Evolutionary conservation across 2,113 vertebrate species (phyloP).

Genomic region (Leucopternis melanops): DNA sequence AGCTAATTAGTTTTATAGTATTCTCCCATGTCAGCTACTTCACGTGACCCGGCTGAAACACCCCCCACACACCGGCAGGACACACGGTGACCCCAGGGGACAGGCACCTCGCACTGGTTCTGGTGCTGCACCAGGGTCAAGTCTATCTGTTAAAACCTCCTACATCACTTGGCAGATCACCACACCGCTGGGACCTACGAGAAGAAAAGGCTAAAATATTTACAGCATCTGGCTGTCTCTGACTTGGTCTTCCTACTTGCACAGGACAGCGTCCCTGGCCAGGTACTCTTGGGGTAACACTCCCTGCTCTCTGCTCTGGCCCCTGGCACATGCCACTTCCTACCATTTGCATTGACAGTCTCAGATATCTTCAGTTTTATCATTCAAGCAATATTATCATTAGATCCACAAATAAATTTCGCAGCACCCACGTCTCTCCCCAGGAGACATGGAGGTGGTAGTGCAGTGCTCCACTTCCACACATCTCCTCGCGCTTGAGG

Average conservation of each 20-base stretch:
- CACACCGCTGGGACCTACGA: accelerated
- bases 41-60: accelerated
- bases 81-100: background rate
- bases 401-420: background rate
- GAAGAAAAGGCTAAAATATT: background rate
- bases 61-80: accelerated
- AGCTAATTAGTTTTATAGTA: background rate
- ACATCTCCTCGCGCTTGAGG: background rate
- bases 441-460: background rate
- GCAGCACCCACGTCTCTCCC: background rate
- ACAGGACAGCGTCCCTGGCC: background rate
- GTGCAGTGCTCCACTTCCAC: background rate
- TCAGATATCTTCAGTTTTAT: background rate
- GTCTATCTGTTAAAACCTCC: background rate
- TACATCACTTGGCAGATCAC: background rate
- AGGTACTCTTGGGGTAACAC: background rate
- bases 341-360: background rate
- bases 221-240: background rate
- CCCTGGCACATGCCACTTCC: background rate
- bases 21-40: background rate
- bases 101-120: background rate
- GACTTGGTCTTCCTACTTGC: background rate
- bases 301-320: background rate
- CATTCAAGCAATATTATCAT: background rate
- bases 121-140: background rate